Base-by-base conservation (phyloP, 92 coral and sea anemone species). In the Epizoanthus illoricatus region DNA sequence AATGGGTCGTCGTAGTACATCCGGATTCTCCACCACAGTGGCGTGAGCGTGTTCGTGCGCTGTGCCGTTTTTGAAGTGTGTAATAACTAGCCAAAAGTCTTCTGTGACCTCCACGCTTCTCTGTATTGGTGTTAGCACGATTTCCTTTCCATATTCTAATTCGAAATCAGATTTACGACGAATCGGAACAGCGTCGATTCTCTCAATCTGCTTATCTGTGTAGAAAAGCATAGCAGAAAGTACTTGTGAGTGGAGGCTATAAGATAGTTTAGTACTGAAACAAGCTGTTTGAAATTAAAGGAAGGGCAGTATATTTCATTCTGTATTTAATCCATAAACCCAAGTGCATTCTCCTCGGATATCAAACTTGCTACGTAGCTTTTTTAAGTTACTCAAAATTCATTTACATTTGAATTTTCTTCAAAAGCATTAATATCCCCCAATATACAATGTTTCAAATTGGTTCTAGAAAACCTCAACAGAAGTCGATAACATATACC, bases 21-120 rank as follows among this genome's bases (percentile, higher is more conserved):
- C 90, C 7, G 71, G 83, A 57, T 88, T 89, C 69, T 92, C 89
- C 24, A 85, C 92, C 23, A 87, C 90, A 13, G 88, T 71, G 33
- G 94, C 88, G 73, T 91, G 97, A 42, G 61, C 85, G 56, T 91
- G 88, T 13, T 61, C 40, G 36, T 82, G 78, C 24, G 58, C 63
- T 18, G 69, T 33, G 36, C 90, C 88, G 19, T 85, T 40, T 16
- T 59, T 71, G 16, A 76, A 70, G 33, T 56, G 65, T 9, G 84
- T 86, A 15, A 76, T 71, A 15, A 88, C 80, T 67, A 58, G 76
- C 56, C 89, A 68, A 63, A 88, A 91, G 57, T 91, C 94, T 69
- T 85, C 87, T 63, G 69, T 41, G 36, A 69, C 86, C 19, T 80
- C 52, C 24, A 80, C 23, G 49, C 71, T 63, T 39, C 65, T 45